Base-by-base conservation (phyloP, 2,797 vertebrate genomes). In the Macroramphosus scolopax region DNA sequence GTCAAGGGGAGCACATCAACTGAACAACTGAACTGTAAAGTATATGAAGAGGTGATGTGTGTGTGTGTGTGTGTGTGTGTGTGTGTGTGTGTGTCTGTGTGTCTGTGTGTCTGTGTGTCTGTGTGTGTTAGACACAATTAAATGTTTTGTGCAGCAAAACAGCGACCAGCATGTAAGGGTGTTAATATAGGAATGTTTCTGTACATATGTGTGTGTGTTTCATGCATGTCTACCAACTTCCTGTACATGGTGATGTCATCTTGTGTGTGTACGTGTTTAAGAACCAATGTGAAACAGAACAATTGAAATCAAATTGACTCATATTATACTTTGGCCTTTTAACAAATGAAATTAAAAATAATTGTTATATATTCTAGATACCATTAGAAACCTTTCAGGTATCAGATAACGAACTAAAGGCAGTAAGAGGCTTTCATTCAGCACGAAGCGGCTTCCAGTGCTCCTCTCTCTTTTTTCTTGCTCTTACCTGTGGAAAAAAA, bases 401-500 rank as follows among this genome's bases (percentile, higher is more conserved):
- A 38, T 63, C 35, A 28, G 39, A 69, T 76, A 71, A 71, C 37
- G 73, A 68, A 54, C 44, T 41, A 34, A 44, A 67, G 41, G 26
- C 63, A 50, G 29, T 57, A 24, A 54, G 38, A 53, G 42, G 57
- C 29, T 56, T 56, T 52, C 45, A 33, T 77, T 81, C 63, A 73
- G 57, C n/a, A n/a, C n/a, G n/a, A n/a, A n/a, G n/a, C 62, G 56
- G 33, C 50, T 63, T 49, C 53, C 20, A n/a, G n/a, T 66, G 51
- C 51, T 60, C 55, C 39, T 17, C 32, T 16, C 26, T 37, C 35
- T 33, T 25, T 59, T 68, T 52, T 40, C 31, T 20, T 46, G 26
- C 51, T 62, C 44, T 61, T 57, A 73, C 59, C 63, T 69, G 55
- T 81, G 80, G 78, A 83, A 78, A 69, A 71, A 68, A n/a, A n/a